Base-by-base conservation (phyloP, 2,113 vertebrate genomes). In the Myiozetetes cayanensis region DNA sequence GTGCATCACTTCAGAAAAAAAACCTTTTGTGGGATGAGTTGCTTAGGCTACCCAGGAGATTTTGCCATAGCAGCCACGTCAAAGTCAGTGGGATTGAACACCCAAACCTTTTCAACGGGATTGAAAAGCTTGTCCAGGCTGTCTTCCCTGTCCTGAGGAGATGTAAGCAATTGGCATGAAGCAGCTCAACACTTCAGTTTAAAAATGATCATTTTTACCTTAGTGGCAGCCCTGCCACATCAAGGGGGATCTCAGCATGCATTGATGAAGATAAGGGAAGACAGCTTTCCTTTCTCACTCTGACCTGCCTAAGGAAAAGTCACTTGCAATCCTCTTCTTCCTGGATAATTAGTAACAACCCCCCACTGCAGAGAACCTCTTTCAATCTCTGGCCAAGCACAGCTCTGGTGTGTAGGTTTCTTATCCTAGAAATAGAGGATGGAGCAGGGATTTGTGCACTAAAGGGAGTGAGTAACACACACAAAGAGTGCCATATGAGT, bases 291-390 rank as follows among this genome's bases (percentile, higher is more conserved):
- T 84, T 92, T 78, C 92, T 85, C 49, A n/a, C 77, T 66, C 63
- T 74, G 85, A 44, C 10, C 76, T 96, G 87, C 90, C 85, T 89
- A 72, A 93, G 89, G 86, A 96, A 78, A 96, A 95, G 89, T 95
- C 87, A 84, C 76, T 91, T 70, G 49, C 28, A 79, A 89, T 91
- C 78, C 43, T 85, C 56, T 84, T 94, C 93, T 93, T 81, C 78
- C 41, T 53, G 62, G 88, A 6, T 94, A 86, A 95, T 94, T 77
- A 86, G 55, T 55, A 92, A 74, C 35, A 70, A 41, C 6, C 68
- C 44, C 63, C 43, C 41, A 17, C 67, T 58, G 55, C 81, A 93
- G 71, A 77, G 55, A 74, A 47, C 85, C 75, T 63, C 0, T 65
- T 89, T 91, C 62, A 61, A 4, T 79, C 62, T 68, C 63, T 66